Conservation (phyloP, 2,888 invertebrate genomes). For the Pyrgus malvae region DNA sequence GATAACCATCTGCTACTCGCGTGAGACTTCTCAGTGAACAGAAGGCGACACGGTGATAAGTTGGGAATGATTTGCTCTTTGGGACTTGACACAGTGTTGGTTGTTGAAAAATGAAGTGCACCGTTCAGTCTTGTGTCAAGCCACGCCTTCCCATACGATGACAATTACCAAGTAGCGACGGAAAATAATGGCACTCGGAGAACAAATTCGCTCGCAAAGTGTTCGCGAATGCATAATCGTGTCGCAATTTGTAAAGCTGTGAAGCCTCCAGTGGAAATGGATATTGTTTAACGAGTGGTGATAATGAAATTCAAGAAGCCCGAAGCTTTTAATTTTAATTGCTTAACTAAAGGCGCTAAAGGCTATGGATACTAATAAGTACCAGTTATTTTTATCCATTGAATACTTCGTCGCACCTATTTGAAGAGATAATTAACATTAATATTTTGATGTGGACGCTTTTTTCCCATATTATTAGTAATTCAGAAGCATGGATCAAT, state of each 20-base stretch:
- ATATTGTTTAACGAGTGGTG: neutral
- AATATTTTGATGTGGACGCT: no score
- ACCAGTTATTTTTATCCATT: no score
- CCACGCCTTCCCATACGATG: constrained; percentile 30
- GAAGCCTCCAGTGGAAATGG: neutral
- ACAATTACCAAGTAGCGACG: constrained; percentile 29
- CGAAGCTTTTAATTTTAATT: neutral
- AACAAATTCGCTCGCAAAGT: constrained; percentile 17
- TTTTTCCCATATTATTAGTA: no score
- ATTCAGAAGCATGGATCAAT: no score
- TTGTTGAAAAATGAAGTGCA: constrained; percentile 2
- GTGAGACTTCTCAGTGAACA: neutral
- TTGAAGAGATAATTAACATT: no score
- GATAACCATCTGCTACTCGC: constrained; percentile 29
- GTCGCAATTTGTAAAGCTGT: constrained; percentile 9
- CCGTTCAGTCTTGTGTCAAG: constrained; percentile 7
- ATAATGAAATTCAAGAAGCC: neutral
- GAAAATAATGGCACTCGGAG: constrained; percentile 8
- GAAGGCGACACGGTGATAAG: neutral
- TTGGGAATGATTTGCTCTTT: neutral
- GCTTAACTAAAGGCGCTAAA: no score
- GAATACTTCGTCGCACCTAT: no score
- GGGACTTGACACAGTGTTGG: neutral
- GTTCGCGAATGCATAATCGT: constrained; percentile 13
- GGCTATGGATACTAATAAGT: no score